A percentile compares a stretch with the other conserved stretches of the same genome.
These are phyloP conservation scores for Salarias fasciatus DNA, from an alignment of 2,797 vertebrate species.

Conservation along the genomic window DNA sequence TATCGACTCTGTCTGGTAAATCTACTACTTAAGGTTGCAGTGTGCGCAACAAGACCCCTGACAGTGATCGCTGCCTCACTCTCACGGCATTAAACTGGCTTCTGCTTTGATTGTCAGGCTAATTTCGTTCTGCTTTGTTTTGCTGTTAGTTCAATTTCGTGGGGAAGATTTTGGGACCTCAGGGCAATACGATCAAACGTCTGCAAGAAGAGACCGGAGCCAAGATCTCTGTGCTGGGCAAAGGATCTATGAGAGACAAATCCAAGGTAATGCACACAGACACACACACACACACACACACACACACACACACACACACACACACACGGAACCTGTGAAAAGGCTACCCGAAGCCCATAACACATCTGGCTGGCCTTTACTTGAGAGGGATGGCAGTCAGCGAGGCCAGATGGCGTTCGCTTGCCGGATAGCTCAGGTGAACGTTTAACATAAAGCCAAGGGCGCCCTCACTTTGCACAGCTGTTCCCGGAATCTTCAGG, in stretches of 20 bases:
- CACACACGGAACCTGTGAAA: slow-evolving; percentile 33
- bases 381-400: slow-evolving; percentile 33
- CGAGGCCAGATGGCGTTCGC: slow-evolving; percentile 57
- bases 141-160: slow-evolving; percentile 95
- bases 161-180: slow-evolving; percentile 98
- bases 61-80: slow-evolving; percentile 36
- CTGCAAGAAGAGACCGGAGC: slow-evolving; percentile 98
- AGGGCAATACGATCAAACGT: slow-evolving; percentile 98
- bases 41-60: slow-evolving; percentile 26
- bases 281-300: not conserved
- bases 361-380: slow-evolving; percentile 53
- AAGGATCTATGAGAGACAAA: slow-evolving; percentile 99
- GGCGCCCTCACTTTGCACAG: slow-evolving; percentile 35
- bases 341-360: slow-evolving; percentile 45
- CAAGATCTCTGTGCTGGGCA: slow-evolving; percentile 98
- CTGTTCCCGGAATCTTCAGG: slow-evolving; percentile 41
- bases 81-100: slow-evolving; percentile 18
- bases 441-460: slow-evolving; percentile 43
- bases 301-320: not conserved
- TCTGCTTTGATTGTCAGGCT: slow-evolving; percentile 29
- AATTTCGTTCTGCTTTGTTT: slow-evolving; percentile 40
- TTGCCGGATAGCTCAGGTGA: slow-evolving; percentile 18
- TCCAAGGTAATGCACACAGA: slow-evolving; percentile 84
- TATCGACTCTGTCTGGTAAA: slow-evolving; percentile 54
- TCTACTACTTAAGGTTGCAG: slow-evolving; percentile 38